Percentiles rank a stretch among this genome's conserved stretches.
These are phyloP conservation scores for Sebastolobus altivelis DNA, from an alignment of 2,797 vertebrate species.

Conservation along the genomic window DNA sequence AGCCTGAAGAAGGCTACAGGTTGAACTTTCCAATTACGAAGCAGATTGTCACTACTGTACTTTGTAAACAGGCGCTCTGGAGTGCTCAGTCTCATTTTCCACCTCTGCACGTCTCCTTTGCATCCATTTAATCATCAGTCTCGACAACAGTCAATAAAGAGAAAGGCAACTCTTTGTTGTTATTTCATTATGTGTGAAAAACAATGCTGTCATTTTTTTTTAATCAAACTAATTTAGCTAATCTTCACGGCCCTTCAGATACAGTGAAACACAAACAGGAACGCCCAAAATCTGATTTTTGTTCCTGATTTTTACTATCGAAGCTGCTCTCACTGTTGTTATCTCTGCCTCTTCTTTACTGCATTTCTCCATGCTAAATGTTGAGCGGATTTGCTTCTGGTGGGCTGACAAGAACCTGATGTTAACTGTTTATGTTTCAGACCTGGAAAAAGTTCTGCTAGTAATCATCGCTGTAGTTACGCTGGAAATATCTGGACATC, in stretches of 20 bases:
- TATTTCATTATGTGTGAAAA: background rate
- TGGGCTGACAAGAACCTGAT: background rate
- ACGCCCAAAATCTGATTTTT: background rate
- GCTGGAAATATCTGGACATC: background rate
- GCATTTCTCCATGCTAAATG: background rate
- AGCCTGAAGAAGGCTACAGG: background rate
- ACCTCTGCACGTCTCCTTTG: background rate
- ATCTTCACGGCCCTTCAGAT: background rate
- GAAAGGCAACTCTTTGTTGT: background rate
- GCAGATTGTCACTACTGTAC: background rate
- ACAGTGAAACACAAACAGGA: background rate
- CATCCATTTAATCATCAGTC: background rate
- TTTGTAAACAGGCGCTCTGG: background rate
- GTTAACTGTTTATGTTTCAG: background rate
- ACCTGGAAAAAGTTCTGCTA: background rate
- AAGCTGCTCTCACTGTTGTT: background rate
- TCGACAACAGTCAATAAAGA: no score
- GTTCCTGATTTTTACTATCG: background rate
- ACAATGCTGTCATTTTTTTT: background rate
- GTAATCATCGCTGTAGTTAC: background rate
- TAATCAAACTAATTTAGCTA: background rate
- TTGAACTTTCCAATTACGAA: background rate
- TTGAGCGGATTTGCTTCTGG: background rate
- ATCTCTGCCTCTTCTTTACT: background rate
- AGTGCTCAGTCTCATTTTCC: background rate